Evolutionary conservation across 2,888 invertebrate genomes (phyloP).

Genomic region (Bursaphelenchus okinawaensis): DNA sequence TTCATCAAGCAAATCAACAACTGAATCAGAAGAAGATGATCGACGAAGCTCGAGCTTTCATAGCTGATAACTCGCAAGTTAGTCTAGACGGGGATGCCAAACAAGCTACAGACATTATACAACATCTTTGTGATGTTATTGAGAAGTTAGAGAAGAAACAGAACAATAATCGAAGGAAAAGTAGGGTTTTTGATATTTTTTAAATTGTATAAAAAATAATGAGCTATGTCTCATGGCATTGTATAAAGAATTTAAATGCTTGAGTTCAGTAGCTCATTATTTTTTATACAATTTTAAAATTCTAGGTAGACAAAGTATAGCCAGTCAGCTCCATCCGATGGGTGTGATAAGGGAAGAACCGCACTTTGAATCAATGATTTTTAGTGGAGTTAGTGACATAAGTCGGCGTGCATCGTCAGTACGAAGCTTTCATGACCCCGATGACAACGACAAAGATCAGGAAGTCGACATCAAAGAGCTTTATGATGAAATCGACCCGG

Average conservation of each 20-base stretch:
- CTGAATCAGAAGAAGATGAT: not conserved
- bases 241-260: not conserved
- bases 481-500: slow-evolving; percentile 7
- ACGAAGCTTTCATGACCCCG: slow-evolving; percentile 1
- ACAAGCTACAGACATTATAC: slow-evolving; percentile 5
- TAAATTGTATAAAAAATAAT: too few relatives aligned
- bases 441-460: slow-evolving; percentile 1
- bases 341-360: slow-evolving; percentile 26
- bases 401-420: slow-evolving; percentile 1
- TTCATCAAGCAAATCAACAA: slow-evolving; percentile 1
- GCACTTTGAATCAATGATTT: slow-evolving; percentile 32
- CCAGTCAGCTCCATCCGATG: slow-evolving; percentile 2
- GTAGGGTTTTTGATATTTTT: not conserved
- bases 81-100: not conserved
- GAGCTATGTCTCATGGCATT: not conserved
- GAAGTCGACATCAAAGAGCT: slow-evolving; percentile 1
- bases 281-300: not conserved
- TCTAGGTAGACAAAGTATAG: not conserved
- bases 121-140: slow-evolving; percentile 4
- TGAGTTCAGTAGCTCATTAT: too few relatives aligned
- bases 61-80: not conserved
- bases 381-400: slow-evolving; percentile 18
- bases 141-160: slow-evolving; percentile 4
- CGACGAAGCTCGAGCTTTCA: not conserved
- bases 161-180: not conserved